phyloP scores from a whole-genome alignment of 2,888 invertebrate genomes.

The Alitta virens region DNA sequence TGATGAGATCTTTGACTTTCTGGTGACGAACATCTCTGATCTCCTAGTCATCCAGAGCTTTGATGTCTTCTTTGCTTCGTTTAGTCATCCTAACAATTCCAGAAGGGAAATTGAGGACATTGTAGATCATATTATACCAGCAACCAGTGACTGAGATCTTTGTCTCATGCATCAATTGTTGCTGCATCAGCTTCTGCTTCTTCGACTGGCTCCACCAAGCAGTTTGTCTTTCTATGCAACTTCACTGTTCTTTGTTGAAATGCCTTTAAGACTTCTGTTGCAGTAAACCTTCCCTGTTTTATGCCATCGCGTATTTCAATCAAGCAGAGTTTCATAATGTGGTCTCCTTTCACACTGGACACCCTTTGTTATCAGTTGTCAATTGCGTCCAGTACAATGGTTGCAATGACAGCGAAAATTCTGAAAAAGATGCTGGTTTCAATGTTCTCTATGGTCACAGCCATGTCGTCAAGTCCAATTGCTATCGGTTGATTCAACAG shows the following conservation, averaged over 20 bases:
- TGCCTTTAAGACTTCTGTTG: too few relatives aligned
- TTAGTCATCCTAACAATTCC: not conserved
- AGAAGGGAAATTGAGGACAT: not conserved
- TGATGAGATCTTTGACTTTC: not conserved
- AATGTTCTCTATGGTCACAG: too few relatives aligned
- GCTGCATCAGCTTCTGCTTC: slow-evolving; percentile 13
- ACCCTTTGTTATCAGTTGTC: too few relatives aligned
- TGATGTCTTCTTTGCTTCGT: not conserved
- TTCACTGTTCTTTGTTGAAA: not conserved
- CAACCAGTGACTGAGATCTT: slow-evolving; percentile 3
- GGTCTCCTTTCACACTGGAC: too few relatives aligned
- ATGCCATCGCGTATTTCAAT: too few relatives aligned
- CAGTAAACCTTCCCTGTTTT: too few relatives aligned
- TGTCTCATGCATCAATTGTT: not conserved
- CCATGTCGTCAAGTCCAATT: too few relatives aligned
- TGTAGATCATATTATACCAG: not conserved
- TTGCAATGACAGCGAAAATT: too few relatives aligned
- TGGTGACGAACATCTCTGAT: not conserved
- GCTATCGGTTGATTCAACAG: too few relatives aligned
- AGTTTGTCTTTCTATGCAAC: slow-evolving; percentile 19
- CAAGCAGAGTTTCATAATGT: too few relatives aligned
- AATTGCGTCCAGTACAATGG: too few relatives aligned
- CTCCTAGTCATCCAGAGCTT: not conserved
- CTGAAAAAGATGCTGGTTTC: too few relatives aligned
- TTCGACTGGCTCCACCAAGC: slow-evolving; percentile 15